Base-by-base conservation (phyloP, 2,113 vertebrate genomes). In the Cephalopterus ornatus region DNA sequence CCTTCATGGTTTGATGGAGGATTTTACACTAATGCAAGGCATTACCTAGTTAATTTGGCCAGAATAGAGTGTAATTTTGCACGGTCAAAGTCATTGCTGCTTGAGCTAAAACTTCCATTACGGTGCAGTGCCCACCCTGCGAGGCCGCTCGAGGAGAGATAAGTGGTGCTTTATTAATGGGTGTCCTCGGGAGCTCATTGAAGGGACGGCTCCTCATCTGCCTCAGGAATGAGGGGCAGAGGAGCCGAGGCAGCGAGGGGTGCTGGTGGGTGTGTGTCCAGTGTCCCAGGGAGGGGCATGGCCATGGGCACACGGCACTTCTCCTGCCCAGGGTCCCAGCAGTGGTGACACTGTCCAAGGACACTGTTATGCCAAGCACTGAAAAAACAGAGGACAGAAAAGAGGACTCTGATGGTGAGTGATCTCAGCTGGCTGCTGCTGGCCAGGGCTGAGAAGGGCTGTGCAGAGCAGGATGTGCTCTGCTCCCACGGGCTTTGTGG, bases 11-110 rank as follows among this genome's bases (percentile, higher is more conserved):
- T 92, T 98, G 97, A 98, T 96, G 97, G 97, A 88, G 96, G 96
- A 98, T 98, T 98, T 98, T 98, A 97, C 98, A 98, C 97, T 97
- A 98, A 97, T 96, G 97, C 97, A 92, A 97, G 93, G 97, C 97
- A 97, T 98, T 97, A 97, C 97, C 97, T 97, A 93, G 97, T 97
- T 98, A 97, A 98, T 98, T 98, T 98, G 98, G 95, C 97, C 97
- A 93, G 97, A 98, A 97, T 96, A 93, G 97, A 96, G 89, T 93
- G 96, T 97, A 88, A 98, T 98, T 98, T 97, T 95, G 94, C 97
- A 97, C 10, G 92, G 98, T 97, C 97, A 97, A 82, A 94, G 90
- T 90, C 94, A 82, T 67, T 81, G 95, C 95, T 93, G 78, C 97
- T 92, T 87, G 94, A 97, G 97, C 94, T 94, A 70, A 94, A 92